A percentile compares a stretch with the other conserved stretches of the same genome.
Conservation (phyloP, 2,113 vertebrate genomes). For the Tetrax tetrax region DNA sequence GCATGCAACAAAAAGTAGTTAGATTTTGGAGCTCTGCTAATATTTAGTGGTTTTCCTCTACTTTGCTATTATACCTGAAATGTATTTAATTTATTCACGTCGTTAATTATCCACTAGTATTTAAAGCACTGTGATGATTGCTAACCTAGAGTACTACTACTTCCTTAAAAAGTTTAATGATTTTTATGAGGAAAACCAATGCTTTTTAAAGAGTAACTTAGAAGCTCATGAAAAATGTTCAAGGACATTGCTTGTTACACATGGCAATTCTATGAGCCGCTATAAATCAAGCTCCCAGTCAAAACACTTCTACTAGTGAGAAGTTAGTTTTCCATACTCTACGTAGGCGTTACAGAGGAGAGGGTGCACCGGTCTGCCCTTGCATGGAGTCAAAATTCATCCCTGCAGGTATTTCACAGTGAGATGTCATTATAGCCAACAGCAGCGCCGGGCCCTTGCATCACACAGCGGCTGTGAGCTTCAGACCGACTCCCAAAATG, state of each 20-base stretch:
- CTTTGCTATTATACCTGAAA: conserved; percentile 38
- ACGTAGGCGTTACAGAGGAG: rapidly evolving
- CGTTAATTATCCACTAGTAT: background rate
- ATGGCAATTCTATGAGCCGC: background rate
- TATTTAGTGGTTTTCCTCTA: background rate
- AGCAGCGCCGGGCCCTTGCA: background rate
- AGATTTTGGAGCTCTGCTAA: conserved; percentile 35
- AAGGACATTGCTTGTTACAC: conserved; percentile 10
- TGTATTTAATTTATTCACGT: background rate
- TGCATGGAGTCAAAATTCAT: background rate
- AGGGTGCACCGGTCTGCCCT: background rate
- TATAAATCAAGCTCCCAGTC: conserved; percentile 50
- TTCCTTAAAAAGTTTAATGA: conserved; percentile 40
- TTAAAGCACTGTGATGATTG: conserved; percentile 21
- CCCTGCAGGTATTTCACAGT: background rate
- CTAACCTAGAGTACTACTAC: background rate
- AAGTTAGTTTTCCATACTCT: background rate
- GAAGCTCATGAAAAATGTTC: conserved; percentile 32
- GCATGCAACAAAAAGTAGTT: background rate
- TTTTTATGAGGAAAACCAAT: conserved; percentile 39
- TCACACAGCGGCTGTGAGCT: background rate
- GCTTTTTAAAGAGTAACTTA: conserved; percentile 54
- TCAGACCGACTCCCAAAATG: background rate
- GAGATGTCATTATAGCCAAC: background rate
- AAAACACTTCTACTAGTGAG: background rate